phyloP scores from a whole-genome alignment of 2,888 invertebrate species.

The Unio delphinus region DNA sequence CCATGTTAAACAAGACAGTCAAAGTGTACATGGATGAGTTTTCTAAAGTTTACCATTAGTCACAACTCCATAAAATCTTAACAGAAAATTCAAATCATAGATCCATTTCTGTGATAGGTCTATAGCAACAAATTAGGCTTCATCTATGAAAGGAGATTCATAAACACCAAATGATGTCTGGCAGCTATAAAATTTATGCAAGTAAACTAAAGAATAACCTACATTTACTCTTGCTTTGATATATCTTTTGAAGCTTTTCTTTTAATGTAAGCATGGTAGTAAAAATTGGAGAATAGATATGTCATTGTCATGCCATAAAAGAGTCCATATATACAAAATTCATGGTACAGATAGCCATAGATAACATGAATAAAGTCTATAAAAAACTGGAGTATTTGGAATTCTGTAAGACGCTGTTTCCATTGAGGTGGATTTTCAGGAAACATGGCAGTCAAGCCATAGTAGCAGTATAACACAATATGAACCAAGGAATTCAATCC shows the following conservation, averaged over 20 bases:
- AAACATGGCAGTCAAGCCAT: slow-evolving; percentile 57
- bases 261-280: slow-evolving; percentile 59
- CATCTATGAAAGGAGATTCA: no score
- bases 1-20: no score
- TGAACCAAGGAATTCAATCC: slow-evolving; percentile 66
- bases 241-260: slow-evolving; percentile 1
- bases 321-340: slow-evolving; percentile 68
- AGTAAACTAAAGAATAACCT: no score
- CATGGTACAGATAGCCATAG: slow-evolving; percentile 62
- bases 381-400: slow-evolving; percentile 67
- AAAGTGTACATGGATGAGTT: no score
- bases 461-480: slow-evolving; percentile 65
- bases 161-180: no score
- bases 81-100: no score
- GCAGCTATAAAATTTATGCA: no score
- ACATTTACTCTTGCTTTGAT: no score
- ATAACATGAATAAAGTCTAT: slow-evolving; percentile 56
- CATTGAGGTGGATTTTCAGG: slow-evolving; percentile 59
- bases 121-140: no score
- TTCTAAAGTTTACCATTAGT: no score
- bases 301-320: slow-evolving; percentile 66
- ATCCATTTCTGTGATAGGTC: no score
- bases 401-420: slow-evolving; percentile 65
- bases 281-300: slow-evolving; percentile 65
- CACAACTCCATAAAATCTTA: no score